Base-by-base conservation (phyloP, 35 echinoderm and acorn worm genomes). In the Chiridota heheva region DNA sequence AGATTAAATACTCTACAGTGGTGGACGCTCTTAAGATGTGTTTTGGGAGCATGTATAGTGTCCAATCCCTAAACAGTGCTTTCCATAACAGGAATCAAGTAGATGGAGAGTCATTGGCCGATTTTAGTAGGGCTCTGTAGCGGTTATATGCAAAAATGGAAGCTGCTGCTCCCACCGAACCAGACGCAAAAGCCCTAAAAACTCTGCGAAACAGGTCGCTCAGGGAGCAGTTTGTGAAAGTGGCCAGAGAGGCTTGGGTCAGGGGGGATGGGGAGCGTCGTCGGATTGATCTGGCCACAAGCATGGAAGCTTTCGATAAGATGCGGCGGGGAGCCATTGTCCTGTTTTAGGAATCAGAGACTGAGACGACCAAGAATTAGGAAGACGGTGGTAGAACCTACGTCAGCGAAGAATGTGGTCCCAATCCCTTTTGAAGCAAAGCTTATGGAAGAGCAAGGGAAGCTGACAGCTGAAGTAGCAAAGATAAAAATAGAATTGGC, bases 221-320 rank as follows among this genome's bases (percentile, higher is more conserved):
- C 10, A 7, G 67, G 16, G 67, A 71, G 8, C 67, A 71, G 67
- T 71, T 71, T 71, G 67, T 37, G 27, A 34, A 37, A 8, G 67
- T 26, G 26, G 67, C 67, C 5, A 36, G 67, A 7, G 67, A 71
- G 41, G 67, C 46, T 1, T 74, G 70, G 70, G 46, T 74, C 5
- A 5, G 70, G 3, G 16, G 70, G 8, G 70, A 74, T 15, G 16
- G 70, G 8, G 70, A 74, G 25, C 40, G 42, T 5, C 1, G 70
- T 2, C 30, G 70, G n/a, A 74, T 74, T 74, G 18, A 74, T 8
- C 40, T 74, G 4, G 64, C 64, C 5, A 47, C 42, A 5, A 74
- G 13, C 17, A 44, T 3, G 5, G 25, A 1, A 28, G 1, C 3
- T 0, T 74, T 74, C 34, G 70, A 74, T 0, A 22, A 1, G 1